Conservation (phyloP, 2,797 vertebrate species). For the Cercopithecus diana region DNA sequence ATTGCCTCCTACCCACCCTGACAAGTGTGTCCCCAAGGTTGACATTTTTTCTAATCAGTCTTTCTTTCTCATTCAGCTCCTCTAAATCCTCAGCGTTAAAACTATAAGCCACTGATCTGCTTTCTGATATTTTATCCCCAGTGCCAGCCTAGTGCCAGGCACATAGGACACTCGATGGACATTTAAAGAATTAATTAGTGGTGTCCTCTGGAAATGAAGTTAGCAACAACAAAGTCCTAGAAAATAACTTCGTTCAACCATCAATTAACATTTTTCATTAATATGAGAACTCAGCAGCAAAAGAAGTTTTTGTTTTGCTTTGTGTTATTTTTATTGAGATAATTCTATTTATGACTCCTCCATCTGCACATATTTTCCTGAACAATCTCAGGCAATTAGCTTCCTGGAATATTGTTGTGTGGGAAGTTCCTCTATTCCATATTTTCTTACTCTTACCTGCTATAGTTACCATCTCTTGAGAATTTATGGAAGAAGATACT, state of each 20-base stretch:
- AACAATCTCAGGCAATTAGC: not conserved
- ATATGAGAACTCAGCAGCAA: not conserved
- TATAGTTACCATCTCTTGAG: not conserved
- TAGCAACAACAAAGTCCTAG: not conserved
- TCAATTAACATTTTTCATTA: not conserved
- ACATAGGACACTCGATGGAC: not conserved
- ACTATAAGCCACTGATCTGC: not conserved
- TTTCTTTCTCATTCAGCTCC: not conserved
- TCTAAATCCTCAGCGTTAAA: not conserved
- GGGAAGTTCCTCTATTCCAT: not conserved
- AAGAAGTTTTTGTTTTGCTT: constrained; percentile 14
- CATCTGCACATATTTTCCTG: not conserved
- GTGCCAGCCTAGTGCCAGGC: not conserved
- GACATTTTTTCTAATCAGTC: not conserved
- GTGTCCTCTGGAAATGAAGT: not conserved
- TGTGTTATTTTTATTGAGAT: constrained; percentile 11
- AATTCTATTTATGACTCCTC: constrained; percentile 18
- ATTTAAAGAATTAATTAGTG: not conserved
- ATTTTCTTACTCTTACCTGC: not conserved
- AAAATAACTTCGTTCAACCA: not conserved
- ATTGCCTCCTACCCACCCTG: not conserved
- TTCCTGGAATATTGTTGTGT: not conserved
- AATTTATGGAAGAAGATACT: not conserved
- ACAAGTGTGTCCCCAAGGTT: not conserved
- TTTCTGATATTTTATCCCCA: not conserved